Evolutionary conservation across 2,797 vertebrate genomes (phyloP).

Genomic region (Nothura maculosa): DNA sequence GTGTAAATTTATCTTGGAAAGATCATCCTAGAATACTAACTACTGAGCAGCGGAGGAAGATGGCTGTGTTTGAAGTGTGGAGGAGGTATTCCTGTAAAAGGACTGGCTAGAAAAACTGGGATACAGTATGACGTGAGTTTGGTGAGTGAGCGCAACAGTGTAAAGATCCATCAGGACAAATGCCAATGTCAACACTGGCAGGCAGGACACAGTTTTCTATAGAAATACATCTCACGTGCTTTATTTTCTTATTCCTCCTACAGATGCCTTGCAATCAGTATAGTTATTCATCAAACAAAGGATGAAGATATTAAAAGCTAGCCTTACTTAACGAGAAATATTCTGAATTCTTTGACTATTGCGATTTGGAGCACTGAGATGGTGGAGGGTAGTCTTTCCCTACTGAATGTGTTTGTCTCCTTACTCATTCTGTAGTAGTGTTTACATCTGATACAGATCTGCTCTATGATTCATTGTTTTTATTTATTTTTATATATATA

Average conservation of each 20-base stretch:
- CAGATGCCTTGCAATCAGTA: not conserved
- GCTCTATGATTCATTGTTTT: not conserved
- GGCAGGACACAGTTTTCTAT: not conserved
- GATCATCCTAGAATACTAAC: not conserved
- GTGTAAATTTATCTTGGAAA: not conserved
- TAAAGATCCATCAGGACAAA: not conserved
- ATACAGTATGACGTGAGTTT: not conserved
- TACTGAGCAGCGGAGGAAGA: not conserved
- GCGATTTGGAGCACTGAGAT: fast-evolving
- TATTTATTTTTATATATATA: not conserved
- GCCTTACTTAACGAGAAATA: not conserved
- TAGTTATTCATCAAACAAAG: not conserved
- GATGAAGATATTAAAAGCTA: not conserved
- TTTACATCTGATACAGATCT: not conserved
- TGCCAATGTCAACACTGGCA: fast-evolving
- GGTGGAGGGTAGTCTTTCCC: not conserved
- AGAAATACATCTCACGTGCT: fast-evolving
- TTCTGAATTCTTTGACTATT: not conserved
- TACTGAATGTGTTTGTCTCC: not conserved
- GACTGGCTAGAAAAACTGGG: not conserved
- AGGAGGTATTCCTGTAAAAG: not conserved
- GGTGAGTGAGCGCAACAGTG: not conserved
- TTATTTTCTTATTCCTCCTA: not conserved
- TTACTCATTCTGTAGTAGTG: not conserved
- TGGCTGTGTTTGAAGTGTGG: not conserved